Evolutionary conservation across 92 coral and sea anemone genomes (phyloP).

Genomic region (Parazoanthus swiftii): DNA sequence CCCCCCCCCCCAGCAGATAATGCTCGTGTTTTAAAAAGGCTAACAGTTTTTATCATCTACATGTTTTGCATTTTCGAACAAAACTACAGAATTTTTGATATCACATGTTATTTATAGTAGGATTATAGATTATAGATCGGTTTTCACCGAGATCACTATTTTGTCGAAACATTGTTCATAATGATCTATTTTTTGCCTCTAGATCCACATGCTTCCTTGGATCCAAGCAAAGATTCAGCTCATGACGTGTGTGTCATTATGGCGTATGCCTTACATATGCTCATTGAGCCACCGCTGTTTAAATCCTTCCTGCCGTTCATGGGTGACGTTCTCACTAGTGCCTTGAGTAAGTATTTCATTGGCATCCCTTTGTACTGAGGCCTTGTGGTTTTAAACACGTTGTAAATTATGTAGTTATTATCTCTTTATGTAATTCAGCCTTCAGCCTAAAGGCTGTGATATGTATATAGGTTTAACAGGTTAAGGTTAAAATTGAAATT

Average conservation of each 20-base stretch:
- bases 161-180: not conserved
- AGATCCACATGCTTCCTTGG: conserved; percentile 81
- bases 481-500: no score
- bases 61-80: no score
- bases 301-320: conserved; percentile 85
- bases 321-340: conserved; percentile 88
- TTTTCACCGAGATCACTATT: not conserved
- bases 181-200: not conserved
- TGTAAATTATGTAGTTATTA: no score
- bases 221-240: conserved; percentile 65
- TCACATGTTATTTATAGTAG: no score
- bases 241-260: conserved; percentile 86
- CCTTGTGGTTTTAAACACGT: not conserved
- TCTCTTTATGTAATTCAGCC: no score
- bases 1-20: no score
- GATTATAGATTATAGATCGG: no score
- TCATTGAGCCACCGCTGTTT: conserved; percentile 86
- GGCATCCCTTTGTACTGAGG: not conserved
- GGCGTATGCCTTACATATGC: conserved; percentile 76
- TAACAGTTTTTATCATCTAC: no score
- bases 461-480: no score
- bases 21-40: no score
- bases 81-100: no score
- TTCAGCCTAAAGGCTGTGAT: no score
- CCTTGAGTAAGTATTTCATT: conserved; percentile 79